Evolutionary conservation across 2,888 invertebrate genomes (phyloP).

Genomic region (Melanostoma mellinum): DNA sequence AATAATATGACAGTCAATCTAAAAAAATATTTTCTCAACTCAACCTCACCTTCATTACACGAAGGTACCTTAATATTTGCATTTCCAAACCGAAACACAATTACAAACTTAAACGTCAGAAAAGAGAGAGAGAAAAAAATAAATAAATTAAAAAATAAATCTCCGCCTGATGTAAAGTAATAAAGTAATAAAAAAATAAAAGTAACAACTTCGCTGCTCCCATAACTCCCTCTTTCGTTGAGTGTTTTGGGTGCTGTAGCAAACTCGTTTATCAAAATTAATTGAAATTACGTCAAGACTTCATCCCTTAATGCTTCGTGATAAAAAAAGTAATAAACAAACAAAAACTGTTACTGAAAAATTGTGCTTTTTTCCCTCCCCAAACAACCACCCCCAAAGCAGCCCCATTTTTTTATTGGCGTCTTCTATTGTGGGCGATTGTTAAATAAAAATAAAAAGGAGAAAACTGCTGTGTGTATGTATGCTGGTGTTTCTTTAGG

Average conservation of each 20-base stretch:
- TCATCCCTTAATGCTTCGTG: slow-evolving; percentile 63
- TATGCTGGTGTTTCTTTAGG: slow-evolving; percentile 3
- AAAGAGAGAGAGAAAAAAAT: slow-evolving; percentile 16
- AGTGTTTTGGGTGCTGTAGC: slow-evolving; percentile 38
- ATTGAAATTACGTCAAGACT: slow-evolving; percentile 70
- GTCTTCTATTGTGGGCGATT: slow-evolving; percentile 53
- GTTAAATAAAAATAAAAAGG: slow-evolving; percentile 55
- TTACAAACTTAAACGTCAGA: no score
- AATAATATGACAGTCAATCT: no score
- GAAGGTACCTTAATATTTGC: no score
- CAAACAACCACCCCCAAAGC: slow-evolving; percentile 2
- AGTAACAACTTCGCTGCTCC: slow-evolving; percentile 29
- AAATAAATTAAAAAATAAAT: slow-evolving; percentile 61
- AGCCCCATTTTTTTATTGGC: slow-evolving; percentile 55
- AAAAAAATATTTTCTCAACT: no score
- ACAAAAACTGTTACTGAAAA: slow-evolving; percentile 52
- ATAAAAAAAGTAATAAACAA: slow-evolving; percentile 42
- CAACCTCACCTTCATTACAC: no score
- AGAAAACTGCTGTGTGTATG: slow-evolving; percentile 17
- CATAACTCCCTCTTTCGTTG: slow-evolving; percentile 6
- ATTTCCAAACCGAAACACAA: no score
- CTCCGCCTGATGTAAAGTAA: slow-evolving; percentile 67
- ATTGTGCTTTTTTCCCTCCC: slow-evolving; percentile 25
- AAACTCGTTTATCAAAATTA: slow-evolving; percentile 70
- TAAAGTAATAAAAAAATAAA: slow-evolving; percentile 66